Base-by-base conservation (phyloP, 2,888 invertebrate genomes). In the Poecilus cupreus region DNA sequence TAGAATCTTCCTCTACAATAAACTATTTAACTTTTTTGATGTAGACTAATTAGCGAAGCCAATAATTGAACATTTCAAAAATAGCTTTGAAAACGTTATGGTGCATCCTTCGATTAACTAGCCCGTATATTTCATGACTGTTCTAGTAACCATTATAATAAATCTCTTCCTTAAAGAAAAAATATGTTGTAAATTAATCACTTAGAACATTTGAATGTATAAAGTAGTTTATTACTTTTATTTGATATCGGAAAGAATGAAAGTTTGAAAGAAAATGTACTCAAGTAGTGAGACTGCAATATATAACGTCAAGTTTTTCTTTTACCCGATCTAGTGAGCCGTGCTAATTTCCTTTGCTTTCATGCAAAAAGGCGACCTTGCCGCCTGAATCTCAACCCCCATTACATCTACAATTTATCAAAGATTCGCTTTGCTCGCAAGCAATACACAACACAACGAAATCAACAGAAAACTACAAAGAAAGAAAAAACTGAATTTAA, bases 321-420 rank as follows among this genome's bases (percentile, higher is more conserved):
- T 16, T 68, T 68, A 32, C 4, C 16, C 18, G 11, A 11, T 8
- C 43, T 43, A 43, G 43, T 43, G 43, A 13, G 24, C 60, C 60
- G 60, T 10, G 32, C 64, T 68, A 68, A 68, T 68, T 68, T 68
- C 37, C 37, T 68, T 68, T 68, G 64, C 64, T 37, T 68, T 68
- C 64, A 68, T 68, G 64, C 39, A 68, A 68, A 68, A 68, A 68
- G 37, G 16, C 37, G 64, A 18, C 64, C 64, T 68, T 37, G 37
- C 18, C 37, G 64, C 64, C 16, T 51, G 18, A 51, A 51, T 51
- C 51, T 51, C 51, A 18, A 13, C 51, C 51, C 43, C 51, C 51
- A 68, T 68, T 68, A 68, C 64, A 68, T 68, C 37, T 37, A 37
- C 64, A 68, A 68, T 68, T 68, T 68, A 68, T 68, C 64, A 68